phyloP scores from a whole-genome alignment of 2,888 invertebrate genomes.

The Drosophila seclusa region DNA sequence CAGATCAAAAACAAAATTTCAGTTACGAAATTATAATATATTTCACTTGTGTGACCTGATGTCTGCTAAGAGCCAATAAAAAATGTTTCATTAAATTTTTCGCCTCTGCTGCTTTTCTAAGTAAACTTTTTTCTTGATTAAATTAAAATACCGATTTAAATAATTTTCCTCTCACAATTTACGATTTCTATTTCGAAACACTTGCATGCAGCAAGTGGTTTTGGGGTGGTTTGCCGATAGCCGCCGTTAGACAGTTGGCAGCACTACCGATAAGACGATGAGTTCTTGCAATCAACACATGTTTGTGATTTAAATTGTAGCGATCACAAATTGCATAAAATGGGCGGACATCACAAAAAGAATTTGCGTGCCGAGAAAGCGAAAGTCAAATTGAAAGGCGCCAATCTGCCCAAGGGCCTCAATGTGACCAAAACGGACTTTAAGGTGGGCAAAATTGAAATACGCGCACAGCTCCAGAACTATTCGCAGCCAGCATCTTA shows the following conservation, averaged over 20 bases:
- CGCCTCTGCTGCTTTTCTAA: not conserved
- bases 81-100: not conserved
- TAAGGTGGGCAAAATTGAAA: slow-evolving; percentile 94
- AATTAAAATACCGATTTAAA: not conserved
- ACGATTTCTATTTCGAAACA: not conserved
- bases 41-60: not conserved
- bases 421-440: slow-evolving; percentile 96
- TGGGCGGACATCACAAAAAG: slow-evolving; percentile 88
- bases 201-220: not conserved
- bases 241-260: slow-evolving; percentile 1
- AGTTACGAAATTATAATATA: not conserved
- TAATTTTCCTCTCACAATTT: not conserved
- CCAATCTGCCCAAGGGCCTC: slow-evolving; percentile 93
- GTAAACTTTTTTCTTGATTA: not conserved
- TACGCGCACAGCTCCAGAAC: slow-evolving; percentile 88
- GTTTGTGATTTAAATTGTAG: slow-evolving; percentile 21
- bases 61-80: not conserved
- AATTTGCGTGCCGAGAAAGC: slow-evolving; percentile 93
- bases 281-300: slow-evolving; percentile 30
- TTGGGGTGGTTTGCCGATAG: not conserved
- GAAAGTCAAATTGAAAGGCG: slow-evolving; percentile 94
- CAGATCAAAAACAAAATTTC: not conserved
- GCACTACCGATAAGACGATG: slow-evolving; percentile 7
- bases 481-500: slow-evolving; percentile 14
- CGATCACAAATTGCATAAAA: slow-evolving; percentile 30